Evolutionary conservation across 2,797 vertebrate species (phyloP), one percentile per base, ranked within the genome.

Genomic region (Buphagus erythrorhynchus): DNA sequence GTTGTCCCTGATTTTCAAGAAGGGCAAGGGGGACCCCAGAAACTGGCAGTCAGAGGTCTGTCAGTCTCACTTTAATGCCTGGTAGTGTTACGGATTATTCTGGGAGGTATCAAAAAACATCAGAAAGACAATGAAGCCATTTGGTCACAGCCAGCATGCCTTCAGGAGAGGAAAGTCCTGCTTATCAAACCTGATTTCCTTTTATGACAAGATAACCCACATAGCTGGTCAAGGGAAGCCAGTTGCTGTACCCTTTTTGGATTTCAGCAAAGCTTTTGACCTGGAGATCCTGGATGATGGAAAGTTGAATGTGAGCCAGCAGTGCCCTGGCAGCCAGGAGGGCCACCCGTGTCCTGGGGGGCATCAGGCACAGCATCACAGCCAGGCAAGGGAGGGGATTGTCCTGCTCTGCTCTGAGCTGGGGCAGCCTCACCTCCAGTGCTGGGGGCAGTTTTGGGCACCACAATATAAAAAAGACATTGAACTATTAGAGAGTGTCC

Each of bases 361-460:
- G 7, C 11, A 55, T 38, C 62, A 46, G 33, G 33, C 7, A 4
- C 51, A 66, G 61, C 51, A 28, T 11, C 0, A 1, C 21, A 48
- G 22, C 33, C 1, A 0, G 51, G 33, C 33, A 66, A 68, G 52
- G 6, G 42, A 33, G 10, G 12, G 24, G 19, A 42, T 13, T 68
- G 29, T 40, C 29, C 31, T 0, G 1, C 25, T 25, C 18, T 79
- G 42, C 42, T 33, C 43, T 67, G 62, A 42, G 3, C 6, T 79
- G 35, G 8, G 35, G 20, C 1, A 0, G 66, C 26, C 13, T 61
- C 54, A 31, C 18, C 31, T 51, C 0, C 0, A 36, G n/a, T 43
- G 4, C 26, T 43, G 17, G 55, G 48, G 4, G 7, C 55, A 14
- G 5, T 21, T 81, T 11, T 21, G 26, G 38, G 14, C n/a, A 3